Evolutionary conservation across 2,113 vertebrate species (phyloP).

Genomic region (Cinclus cinclus): DNA sequence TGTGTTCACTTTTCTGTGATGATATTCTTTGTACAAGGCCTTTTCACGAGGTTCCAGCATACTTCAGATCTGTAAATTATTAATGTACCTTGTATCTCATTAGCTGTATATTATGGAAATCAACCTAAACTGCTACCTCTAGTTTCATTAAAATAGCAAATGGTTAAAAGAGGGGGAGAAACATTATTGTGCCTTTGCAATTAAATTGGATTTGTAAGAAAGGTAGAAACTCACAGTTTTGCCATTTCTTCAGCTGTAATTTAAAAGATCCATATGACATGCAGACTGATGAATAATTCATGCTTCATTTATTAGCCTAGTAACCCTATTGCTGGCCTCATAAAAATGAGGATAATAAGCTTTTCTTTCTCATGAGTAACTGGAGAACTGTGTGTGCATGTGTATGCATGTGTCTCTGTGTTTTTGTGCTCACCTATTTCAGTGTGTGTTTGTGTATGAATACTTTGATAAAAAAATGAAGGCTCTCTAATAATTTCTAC

Average conservation of each 20-base stretch:
- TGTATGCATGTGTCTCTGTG: neutral
- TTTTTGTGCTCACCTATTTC: neutral
- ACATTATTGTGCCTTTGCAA: neutral
- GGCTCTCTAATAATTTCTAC: rapidly evolving
- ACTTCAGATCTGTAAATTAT: slow-evolving; percentile 60
- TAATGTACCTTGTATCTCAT: slow-evolving; percentile 41
- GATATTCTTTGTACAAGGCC: neutral
- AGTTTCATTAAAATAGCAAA: slow-evolving; percentile 61
- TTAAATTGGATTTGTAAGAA: slow-evolving; percentile 49
- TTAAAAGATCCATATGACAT: slow-evolving; percentile 55
- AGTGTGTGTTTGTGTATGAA: neutral
- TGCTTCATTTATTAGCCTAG: slow-evolving; percentile 71
- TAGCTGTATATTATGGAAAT: slow-evolving; percentile 44
- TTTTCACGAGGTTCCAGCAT: neutral
- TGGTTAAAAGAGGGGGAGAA: slow-evolving; percentile 34
- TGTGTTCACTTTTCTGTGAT: neutral
- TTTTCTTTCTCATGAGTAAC: slow-evolving; percentile 7
- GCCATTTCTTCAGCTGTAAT: slow-evolving; percentile 50
- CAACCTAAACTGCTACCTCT: slow-evolving; percentile 19
- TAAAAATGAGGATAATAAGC: slow-evolving; percentile 64
- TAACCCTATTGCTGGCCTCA: slow-evolving; percentile 63
- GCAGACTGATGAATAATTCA: slow-evolving; percentile 70
- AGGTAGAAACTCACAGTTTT: slow-evolving; percentile 16
- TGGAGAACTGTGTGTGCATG: neutral
- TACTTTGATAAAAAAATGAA: neutral